These are phyloP conservation scores for Calliphora vomitoria DNA, from an alignment of 2,888 invertebrate species.

Conservation along the genomic window DNA sequence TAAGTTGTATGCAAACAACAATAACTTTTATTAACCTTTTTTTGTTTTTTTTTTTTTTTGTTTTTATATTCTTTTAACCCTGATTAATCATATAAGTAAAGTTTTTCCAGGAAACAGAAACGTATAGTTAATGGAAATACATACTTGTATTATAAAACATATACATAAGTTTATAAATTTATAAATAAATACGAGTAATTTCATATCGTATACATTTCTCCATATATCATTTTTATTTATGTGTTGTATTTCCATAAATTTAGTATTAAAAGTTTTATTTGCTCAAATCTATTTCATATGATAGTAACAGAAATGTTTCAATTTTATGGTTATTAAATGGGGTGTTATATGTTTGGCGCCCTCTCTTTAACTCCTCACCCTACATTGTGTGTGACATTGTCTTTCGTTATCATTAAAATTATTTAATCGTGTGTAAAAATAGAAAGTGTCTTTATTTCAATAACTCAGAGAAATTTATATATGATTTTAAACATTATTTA, in stretches of 20 bases:
- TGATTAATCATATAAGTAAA: conserved; percentile 57
- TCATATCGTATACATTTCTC: conserved; percentile 25
- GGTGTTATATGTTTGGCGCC: conserved; percentile 60
- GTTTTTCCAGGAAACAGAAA: conserved; percentile 10
- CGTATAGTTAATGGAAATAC: not conserved
- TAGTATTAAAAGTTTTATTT: conserved; percentile 39
- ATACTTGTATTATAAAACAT: not conserved
- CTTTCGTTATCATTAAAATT: conserved; percentile 72
- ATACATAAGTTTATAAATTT: not conserved
- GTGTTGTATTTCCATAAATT: not conserved
- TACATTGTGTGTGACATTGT: conserved; percentile 19
- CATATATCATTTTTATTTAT: conserved; percentile 64
- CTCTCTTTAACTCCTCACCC: conserved; percentile 48
- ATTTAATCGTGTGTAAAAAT: conserved; percentile 82
- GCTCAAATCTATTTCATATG: conserved; percentile 3
- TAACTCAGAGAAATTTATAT: not conserved
- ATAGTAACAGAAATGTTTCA: conserved; percentile 35
- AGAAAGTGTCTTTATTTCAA: conserved; percentile 51
- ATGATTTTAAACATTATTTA: conserved; percentile 44
- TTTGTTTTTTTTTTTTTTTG: conserved; percentile 26
- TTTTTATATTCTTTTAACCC: conserved; percentile 40
- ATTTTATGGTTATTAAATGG: conserved; percentile 72
- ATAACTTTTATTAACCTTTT: conserved; percentile 59
- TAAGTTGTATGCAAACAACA: conserved; percentile 67
- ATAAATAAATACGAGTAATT: not conserved